Conservation (phyloP, 2,797 vertebrate genomes). For the Emys orbicularis region DNA sequence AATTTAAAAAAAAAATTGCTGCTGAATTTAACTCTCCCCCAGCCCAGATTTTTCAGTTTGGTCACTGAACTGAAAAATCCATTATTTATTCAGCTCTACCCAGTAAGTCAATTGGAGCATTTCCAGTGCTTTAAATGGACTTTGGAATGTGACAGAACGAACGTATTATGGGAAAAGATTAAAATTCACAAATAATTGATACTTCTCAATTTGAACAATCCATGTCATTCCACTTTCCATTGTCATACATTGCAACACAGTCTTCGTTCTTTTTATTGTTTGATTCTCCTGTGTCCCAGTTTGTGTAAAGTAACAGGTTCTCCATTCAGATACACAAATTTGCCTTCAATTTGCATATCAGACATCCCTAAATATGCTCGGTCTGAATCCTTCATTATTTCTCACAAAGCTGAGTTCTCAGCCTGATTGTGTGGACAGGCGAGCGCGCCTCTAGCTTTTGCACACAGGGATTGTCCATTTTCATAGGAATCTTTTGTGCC, state of each 20-base stretch:
- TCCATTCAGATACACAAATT: slow-evolving; percentile 56
- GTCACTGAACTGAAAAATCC: background rate
- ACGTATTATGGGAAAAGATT: background rate
- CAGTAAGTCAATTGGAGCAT: background rate
- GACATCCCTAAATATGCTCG: slow-evolving; percentile 49
- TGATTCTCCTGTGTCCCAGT: background rate
- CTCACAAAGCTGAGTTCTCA: slow-evolving; percentile 59
- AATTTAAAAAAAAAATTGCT: background rate
- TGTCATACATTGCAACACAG: background rate
- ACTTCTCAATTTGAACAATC: background rate
- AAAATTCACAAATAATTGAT: background rate
- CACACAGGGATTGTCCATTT: slow-evolving; percentile 52
- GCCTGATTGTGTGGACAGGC: slow-evolving; percentile 44
- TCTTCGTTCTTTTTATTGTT: background rate
- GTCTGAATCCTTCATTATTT: background rate
- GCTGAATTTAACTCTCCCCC: background rate
- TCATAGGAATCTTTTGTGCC: slow-evolving; percentile 42
- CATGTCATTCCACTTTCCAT: background rate
- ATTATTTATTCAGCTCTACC: background rate
- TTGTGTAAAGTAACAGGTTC: slow-evolving; percentile 46
- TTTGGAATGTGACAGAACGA: background rate
- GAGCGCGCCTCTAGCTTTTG: background rate
- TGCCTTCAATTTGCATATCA: slow-evolving; percentile 56
- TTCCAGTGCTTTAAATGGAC: background rate
- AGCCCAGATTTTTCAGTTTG: no score